Evolutionary conservation across 2,797 vertebrate species (phyloP).

Genomic region (Scomberomorus guttatus): DNA sequence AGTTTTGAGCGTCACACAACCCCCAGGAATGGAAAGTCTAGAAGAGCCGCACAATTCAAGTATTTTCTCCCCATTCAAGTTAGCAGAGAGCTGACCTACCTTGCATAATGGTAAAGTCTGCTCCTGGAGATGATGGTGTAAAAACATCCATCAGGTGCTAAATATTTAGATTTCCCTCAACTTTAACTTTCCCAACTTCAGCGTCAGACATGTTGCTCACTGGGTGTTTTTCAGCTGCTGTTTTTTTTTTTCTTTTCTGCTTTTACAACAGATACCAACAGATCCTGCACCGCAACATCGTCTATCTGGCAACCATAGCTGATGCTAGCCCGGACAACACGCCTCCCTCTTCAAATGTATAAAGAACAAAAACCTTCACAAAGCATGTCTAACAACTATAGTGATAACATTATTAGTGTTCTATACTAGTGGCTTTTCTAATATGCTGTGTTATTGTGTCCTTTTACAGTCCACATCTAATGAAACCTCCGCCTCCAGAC

Average conservation of each 20-base stretch:
- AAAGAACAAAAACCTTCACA: background rate
- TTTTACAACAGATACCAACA: slow-evolving; percentile 91
- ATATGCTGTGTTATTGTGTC: background rate
- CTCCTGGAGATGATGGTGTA: too few relatives aligned
- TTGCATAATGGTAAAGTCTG: too few relatives aligned
- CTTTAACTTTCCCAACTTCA: too few relatives aligned
- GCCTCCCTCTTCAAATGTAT: slow-evolving; percentile 61
- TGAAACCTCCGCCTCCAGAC: slow-evolving; percentile 19
- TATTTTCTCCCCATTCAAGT: too few relatives aligned
- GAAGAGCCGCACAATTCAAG: too few relatives aligned
- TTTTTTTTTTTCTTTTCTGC: background rate
- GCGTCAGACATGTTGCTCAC: background rate
- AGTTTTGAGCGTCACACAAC: too few relatives aligned
- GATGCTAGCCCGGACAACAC: slow-evolving; percentile 86
- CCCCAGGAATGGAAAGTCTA: too few relatives aligned
- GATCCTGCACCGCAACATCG: slow-evolving; percentile 95
- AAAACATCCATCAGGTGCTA: too few relatives aligned
- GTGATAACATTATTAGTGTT: fast-evolving
- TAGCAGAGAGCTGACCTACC: too few relatives aligned
- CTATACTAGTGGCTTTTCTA: background rate
- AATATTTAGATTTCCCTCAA: too few relatives aligned
- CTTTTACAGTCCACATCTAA: slow-evolving; percentile 52
- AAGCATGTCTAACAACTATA: fast-evolving
- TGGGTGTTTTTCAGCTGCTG: background rate
- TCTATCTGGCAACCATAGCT: slow-evolving; percentile 95